Evolutionary conservation across 2,113 vertebrate species (phyloP).

Genomic region (Chrysochloris asiatica): DNA sequence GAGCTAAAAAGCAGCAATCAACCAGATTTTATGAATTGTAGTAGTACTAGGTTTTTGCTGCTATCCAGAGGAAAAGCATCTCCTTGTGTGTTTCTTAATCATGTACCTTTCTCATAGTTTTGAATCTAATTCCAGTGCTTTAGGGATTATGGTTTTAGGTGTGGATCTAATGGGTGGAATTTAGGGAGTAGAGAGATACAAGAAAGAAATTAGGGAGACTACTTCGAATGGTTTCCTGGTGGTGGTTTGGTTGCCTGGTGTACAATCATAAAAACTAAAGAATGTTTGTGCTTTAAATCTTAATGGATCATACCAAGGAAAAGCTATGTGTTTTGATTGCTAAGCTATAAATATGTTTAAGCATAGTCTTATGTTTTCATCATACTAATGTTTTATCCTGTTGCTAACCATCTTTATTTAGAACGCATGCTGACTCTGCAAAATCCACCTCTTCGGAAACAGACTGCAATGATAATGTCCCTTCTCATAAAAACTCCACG

Average conservation of each 20-base stretch:
- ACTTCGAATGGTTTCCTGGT: conserved; percentile 50
- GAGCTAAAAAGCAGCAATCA: background rate
- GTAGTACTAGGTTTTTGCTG: background rate
- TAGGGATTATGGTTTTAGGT: background rate
- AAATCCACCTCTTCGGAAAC: conserved; percentile 96
- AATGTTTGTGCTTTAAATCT: conserved; percentile 43
- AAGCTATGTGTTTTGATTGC: conserved; percentile 37
- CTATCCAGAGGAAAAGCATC: background rate
- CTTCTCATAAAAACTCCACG: conserved; percentile 90
- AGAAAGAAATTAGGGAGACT: background rate
- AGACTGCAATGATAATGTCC: conserved; percentile 97
- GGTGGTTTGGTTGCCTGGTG: conserved; percentile 23
- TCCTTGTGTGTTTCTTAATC: background rate
- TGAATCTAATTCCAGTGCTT: conserved; percentile 32
- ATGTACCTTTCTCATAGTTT: background rate
- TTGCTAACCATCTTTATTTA: conserved; percentile 72
- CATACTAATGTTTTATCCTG: conserved; percentile 6
- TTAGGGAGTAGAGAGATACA: background rate
- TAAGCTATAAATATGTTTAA: background rate
- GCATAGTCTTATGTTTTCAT: background rate
- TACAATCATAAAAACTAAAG: conserved; percentile 46
- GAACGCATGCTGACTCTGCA: conserved; percentile 90
- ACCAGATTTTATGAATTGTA: background rate
- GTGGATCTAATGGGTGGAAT: background rate
- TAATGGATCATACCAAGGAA: background rate